Evolutionary conservation across 2,113 vertebrate species (phyloP), one percentile per base, ranked within the genome.

Genomic region (Crotalus viridis): DNA sequence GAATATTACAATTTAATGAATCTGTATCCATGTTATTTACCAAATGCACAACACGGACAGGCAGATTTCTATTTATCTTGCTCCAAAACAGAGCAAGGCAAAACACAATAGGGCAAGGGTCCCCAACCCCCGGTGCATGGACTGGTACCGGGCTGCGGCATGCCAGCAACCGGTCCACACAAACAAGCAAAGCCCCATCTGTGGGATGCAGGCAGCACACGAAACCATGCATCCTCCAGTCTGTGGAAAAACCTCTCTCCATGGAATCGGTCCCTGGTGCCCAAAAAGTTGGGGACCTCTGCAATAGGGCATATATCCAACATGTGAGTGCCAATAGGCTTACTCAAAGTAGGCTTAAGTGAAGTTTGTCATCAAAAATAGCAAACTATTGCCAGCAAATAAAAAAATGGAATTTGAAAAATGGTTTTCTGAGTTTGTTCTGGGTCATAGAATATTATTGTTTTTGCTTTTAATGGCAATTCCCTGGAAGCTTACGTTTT

Each of bases 311-410:
- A 69, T 69, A n/a, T 12, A 69, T 15, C 95, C 95, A 95, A 95
- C 95, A 96, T 96, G 95, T 97, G 96, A 97, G 96, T 95, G 88
- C 17, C 74, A 39, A 43, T 81, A 39, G 2, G 0, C 92, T 96
- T 88, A 17, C 87, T 54, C 74, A 43, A 81, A 39, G 33, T 9
- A 81, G 74, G 94, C 33, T 89, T 95, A 95, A 94, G 96, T 93
- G 94, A 92, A 92, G 13, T 52, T 64, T 96, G 95, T 95, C 95
- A 96, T 94, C 93, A 94, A 95, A 97, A 96, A 96, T 96, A 95
- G 56, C 26, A 33, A 19, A 19, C 33, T 48, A 39, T 19, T 54
- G 52, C 52, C 51, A 24, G 8, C 19, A 43, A 43, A 39, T 39
- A 39, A 81, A 43, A 69, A 15, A 64, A n/a, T 8, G 15, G 69